phyloP scores from a whole-genome alignment of 2,888 invertebrate species.

The Hoplodrina blanda region DNA sequence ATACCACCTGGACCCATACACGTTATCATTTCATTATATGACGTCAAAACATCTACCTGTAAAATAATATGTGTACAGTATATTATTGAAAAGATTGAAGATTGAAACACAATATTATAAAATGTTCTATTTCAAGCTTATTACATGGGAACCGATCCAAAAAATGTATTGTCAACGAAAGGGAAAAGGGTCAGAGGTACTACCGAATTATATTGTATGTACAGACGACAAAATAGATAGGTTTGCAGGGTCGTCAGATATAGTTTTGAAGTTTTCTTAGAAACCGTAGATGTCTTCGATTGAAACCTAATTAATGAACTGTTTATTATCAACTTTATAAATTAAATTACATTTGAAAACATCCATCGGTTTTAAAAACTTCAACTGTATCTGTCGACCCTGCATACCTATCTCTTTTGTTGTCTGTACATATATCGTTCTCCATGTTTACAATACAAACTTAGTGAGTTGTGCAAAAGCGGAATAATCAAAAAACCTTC shows the following conservation, averaged over 20 bases:
- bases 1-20: slow-evolving; percentile 90
- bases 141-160: slow-evolving; percentile 14
- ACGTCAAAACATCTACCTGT: slow-evolving; percentile 85
- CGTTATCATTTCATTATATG: slow-evolving; percentile 88
- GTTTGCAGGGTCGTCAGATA: too few species aligned
- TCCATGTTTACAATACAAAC: slow-evolving; percentile 54
- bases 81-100: slow-evolving; percentile 1
- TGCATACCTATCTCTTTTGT: too few species aligned
- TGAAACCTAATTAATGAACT: too few species aligned
- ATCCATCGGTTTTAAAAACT: too few species aligned
- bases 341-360: too few species aligned
- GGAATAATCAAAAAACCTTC: slow-evolving; percentile 61
- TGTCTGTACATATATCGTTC: not conserved
- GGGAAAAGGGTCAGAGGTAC: slow-evolving; percentile 43
- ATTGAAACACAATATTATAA: slow-evolving; percentile 21
- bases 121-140: slow-evolving; percentile 25
- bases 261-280: too few species aligned
- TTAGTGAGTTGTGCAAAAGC: slow-evolving; percentile 48
- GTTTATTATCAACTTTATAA: too few species aligned
- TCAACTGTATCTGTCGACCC: too few species aligned
- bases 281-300: too few species aligned
- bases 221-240: too few species aligned
- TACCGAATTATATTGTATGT: slow-evolving; percentile 27
- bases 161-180: slow-evolving; percentile 36
- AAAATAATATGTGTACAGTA: slow-evolving; percentile 16